phyloP scores from a whole-genome alignment of 2,113 vertebrate species.

The Hippolais icterina region DNA sequence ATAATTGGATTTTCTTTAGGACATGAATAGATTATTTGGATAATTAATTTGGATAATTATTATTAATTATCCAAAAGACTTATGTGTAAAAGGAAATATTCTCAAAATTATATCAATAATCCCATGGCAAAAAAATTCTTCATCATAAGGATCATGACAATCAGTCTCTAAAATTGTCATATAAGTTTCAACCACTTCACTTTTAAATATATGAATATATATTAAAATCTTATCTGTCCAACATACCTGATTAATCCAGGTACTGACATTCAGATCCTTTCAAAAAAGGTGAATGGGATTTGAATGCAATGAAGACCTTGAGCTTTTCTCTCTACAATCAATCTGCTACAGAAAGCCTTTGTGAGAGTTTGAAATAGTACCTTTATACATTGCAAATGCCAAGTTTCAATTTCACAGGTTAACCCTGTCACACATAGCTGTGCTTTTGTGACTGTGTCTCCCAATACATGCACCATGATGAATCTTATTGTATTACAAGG shows the following conservation, averaged over 20 bases:
- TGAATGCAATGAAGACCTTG: accelerated
- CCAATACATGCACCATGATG: too few species aligned
- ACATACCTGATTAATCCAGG: neutral
- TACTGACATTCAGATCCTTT: neutral
- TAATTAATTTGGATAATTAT: too few species aligned
- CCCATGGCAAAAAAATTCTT: neutral
- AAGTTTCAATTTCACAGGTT: neutral
- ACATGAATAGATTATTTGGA: neutral
- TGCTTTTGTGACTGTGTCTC: neutral
- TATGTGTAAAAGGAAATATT: neutral
- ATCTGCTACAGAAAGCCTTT: neutral
- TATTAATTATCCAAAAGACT: neutral
- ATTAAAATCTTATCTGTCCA: neutral
- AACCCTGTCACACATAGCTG: neutral
- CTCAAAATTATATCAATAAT: neutral
- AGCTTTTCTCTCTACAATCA: neutral
- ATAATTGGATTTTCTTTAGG: too few species aligned
- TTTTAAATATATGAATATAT: neutral
- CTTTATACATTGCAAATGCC: neutral
- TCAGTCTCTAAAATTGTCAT: neutral
- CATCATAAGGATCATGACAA: neutral
- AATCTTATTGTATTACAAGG: accelerated
- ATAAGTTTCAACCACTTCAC: neutral
- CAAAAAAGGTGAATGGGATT: neutral
- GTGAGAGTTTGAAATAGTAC: neutral